phyloP scores from a whole-genome alignment of 2,113 vertebrate genomes.

The Grammomys surdaster region DNA sequence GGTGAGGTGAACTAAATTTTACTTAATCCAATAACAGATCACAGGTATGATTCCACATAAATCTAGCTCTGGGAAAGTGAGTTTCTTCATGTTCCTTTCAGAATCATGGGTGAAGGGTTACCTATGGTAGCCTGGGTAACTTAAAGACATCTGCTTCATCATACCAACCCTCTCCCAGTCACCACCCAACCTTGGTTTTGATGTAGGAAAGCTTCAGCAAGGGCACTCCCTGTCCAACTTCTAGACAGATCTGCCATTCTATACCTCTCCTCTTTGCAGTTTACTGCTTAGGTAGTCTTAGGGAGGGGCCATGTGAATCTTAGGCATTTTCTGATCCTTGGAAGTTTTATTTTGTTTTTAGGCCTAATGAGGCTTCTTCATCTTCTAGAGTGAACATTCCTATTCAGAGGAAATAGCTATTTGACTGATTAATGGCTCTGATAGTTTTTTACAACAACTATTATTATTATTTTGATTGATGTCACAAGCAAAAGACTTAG shows the following conservation, averaged over 20 bases:
- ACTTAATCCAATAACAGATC: not conserved
- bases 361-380: too few relatives aligned
- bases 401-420: not conserved
- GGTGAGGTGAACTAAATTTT: not conserved
- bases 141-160: not conserved
- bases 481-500: conserved; percentile 22
- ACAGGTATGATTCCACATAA: too few relatives aligned
- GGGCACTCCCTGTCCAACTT: not conserved
- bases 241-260: not conserved
- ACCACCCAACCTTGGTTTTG: not conserved
- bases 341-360: not conserved
- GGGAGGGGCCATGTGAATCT: not conserved
- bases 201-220: not conserved
- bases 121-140: not conserved
- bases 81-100: not conserved
- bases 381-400: not conserved
- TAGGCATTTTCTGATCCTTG: not conserved
- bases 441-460: not conserved
- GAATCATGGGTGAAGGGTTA: not conserved
- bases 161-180: not conserved
- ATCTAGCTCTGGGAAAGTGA: not conserved
- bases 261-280: too few relatives aligned
- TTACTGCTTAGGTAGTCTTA: not conserved
- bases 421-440: not conserved
- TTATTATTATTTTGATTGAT: not conserved